Evolutionary conservation across 1,140 invertebrate species (phyloP).

Genomic region (Hypothenemus hampei): DNA sequence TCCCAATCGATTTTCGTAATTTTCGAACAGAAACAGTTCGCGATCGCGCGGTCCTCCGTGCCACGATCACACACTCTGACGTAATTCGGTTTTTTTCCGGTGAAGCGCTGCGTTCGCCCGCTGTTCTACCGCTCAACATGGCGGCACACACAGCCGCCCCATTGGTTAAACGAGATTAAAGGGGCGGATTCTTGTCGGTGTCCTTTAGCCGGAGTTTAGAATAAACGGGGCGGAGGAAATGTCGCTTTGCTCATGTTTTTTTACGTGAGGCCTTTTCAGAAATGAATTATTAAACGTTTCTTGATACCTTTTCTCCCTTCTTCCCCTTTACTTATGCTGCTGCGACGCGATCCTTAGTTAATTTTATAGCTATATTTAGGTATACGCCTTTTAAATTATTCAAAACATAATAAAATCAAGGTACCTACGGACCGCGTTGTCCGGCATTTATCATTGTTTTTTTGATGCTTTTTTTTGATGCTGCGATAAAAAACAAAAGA

Average conservation of each 20-base stretch:
- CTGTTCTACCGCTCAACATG: constrained; percentile 33
- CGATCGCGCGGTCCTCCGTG: constrained; percentile 29
- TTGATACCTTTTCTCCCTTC: constrained; percentile 32
- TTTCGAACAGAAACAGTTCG: constrained; percentile 27
- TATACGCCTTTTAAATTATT: constrained; percentile 29
- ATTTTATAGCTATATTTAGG: constrained; percentile 35
- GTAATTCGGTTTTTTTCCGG: constrained; percentile 35
- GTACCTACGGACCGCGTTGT: constrained; percentile 14
- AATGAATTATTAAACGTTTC: constrained; percentile 38
- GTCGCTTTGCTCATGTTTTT: constrained; percentile 26
- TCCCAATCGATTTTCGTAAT: constrained; percentile 36
- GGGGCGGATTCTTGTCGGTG: constrained; percentile 17
- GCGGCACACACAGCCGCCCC: constrained; percentile 15
- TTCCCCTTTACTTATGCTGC: not conserved
- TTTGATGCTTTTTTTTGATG: constrained; percentile 9
- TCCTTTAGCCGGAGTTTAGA: constrained; percentile 1
- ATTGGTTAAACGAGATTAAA: constrained; percentile 25
- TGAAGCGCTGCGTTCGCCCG: constrained; percentile 32
- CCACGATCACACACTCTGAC: constrained; percentile 33
- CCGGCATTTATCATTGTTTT: constrained; percentile 24
- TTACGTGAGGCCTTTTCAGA: constrained; percentile 26
- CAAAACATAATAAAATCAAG: constrained; percentile 27
- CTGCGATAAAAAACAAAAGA: too few relatives aligned
- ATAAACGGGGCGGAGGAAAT: constrained; percentile 8
- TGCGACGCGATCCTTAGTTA: constrained; percentile 22